A percentile compares a stretch with the other conserved stretches of the same genome.
phyloP scores from a whole-genome alignment of 1,140 invertebrate genomes.

The Drepana arcuata region DNA sequence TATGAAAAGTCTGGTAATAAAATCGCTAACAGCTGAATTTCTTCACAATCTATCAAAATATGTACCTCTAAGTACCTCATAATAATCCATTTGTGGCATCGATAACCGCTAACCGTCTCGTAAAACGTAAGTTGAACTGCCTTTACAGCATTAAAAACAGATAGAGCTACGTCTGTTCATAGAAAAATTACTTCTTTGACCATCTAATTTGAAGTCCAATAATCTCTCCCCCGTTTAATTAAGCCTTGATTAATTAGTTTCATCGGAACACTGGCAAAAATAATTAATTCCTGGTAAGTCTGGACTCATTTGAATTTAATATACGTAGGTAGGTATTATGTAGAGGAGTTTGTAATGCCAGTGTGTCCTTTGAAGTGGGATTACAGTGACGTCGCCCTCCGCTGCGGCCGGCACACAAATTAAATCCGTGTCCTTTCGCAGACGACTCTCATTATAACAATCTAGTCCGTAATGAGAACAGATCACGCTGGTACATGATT shows the following conservation, averaged over 20 bases:
- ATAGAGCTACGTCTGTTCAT: too few species aligned
- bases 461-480: slow-evolving; percentile 24
- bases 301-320: slow-evolving; percentile 19
- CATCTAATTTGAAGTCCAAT: too few species aligned
- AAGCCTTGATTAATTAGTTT: slow-evolving; percentile 5
- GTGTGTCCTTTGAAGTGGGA: slow-evolving; percentile 59
- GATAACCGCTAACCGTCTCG: too few species aligned
- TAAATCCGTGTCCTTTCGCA: slow-evolving; percentile 50
- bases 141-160: too few species aligned
- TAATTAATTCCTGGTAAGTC: slow-evolving; percentile 10
- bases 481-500: slow-evolving; percentile 2
- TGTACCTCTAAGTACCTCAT: too few species aligned
- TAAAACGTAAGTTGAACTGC: too few species aligned
- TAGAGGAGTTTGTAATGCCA: slow-evolving; percentile 31
- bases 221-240: slow-evolving; percentile 1
- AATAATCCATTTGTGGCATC: too few species aligned
- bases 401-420: slow-evolving; percentile 29
- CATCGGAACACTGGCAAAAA: slow-evolving; percentile 1
- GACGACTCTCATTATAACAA: slow-evolving; percentile 52
- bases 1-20: too few species aligned
- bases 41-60: too few species aligned
- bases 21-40: too few species aligned
- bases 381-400: slow-evolving; percentile 39
- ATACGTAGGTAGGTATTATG: slow-evolving; percentile 4
- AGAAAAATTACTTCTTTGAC: too few species aligned